Conservation (phyloP, 1,140 invertebrate species). For the Melitaea cinxia region DNA sequence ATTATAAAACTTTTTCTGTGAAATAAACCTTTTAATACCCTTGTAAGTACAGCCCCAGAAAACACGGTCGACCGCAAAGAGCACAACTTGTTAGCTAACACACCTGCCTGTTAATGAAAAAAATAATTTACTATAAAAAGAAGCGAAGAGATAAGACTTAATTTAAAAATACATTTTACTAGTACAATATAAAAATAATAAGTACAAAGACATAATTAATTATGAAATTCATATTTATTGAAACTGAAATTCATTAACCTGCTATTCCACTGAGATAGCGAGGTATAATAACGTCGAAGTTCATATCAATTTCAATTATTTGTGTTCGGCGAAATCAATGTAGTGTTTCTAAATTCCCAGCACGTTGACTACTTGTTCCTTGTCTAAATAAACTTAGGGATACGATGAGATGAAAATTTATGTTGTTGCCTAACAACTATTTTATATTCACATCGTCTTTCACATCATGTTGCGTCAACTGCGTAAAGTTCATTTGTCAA, state of each 20-base stretch:
- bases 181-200: too few relatives aligned
- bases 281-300: background rate
- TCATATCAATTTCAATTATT: slow-evolving; percentile 27
- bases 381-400: slow-evolving; percentile 42
- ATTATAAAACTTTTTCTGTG: slow-evolving; percentile 78
- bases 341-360: slow-evolving; percentile 28
- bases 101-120: slow-evolving; percentile 38
- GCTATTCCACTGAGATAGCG: background rate
- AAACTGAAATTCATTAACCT: background rate
- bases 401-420: slow-evolving; percentile 48
- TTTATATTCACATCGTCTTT: slow-evolving; percentile 60
- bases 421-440: slow-evolving; percentile 51
- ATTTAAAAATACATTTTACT: too few relatives aligned
- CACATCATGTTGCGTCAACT: slow-evolving; percentile 53
- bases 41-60: slow-evolving; percentile 36
- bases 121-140: slow-evolving; percentile 30
- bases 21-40: slow-evolving; percentile 66
- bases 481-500: slow-evolving; percentile 64
- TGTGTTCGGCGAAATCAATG: slow-evolving; percentile 30
- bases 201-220: too few relatives aligned
- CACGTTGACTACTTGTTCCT: slow-evolving; percentile 34
- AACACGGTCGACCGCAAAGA: slow-evolving; percentile 42
- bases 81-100: slow-evolving; percentile 40
- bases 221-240: background rate
- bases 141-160: slow-evolving; percentile 3